Evolutionary conservation across 1,140 invertebrate genomes (phyloP).

Genomic region (Caenorhabditis brenneri): DNA sequence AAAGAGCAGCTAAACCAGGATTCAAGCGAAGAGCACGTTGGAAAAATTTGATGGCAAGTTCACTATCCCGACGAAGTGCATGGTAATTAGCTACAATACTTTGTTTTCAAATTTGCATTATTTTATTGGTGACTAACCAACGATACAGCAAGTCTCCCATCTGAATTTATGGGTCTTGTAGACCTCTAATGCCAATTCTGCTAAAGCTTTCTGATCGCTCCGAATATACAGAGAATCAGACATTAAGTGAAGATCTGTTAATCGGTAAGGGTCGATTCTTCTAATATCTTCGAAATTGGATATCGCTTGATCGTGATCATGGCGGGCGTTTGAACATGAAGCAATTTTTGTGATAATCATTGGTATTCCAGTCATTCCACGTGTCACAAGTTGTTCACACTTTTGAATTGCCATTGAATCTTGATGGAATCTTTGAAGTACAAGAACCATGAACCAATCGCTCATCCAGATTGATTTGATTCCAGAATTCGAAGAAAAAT

Average conservation of each 20-base stretch:
- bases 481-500: neutral
- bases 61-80: slow-evolving; percentile 91
- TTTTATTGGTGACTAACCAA: slow-evolving; percentile 78
- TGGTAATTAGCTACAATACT: slow-evolving; percentile 88
- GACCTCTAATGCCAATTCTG: slow-evolving; percentile 88
- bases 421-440: slow-evolving; percentile 43
- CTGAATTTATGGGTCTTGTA: slow-evolving; percentile 94
- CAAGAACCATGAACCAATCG: slow-evolving; percentile 46
- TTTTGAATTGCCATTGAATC: slow-evolving; percentile 38
- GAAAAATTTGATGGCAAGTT: slow-evolving; percentile 94
- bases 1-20: slow-evolving; percentile 89
- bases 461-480: slow-evolving; percentile 47
- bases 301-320: slow-evolving; percentile 62
- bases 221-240: slow-evolving; percentile 24
- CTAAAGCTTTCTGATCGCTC: slow-evolving; percentile 83
- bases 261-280: slow-evolving; percentile 63
- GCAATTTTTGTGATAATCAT: slow-evolving; percentile 46
- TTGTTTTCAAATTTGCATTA: neutral
- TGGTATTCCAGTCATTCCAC: slow-evolving; percentile 17
- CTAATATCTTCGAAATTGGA: slow-evolving; percentile 58
- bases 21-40: slow-evolving; percentile 91
- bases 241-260: slow-evolving; percentile 52
- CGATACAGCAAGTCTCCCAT: slow-evolving; percentile 95
- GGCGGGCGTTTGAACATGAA: neutral
- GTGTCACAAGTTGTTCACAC: slow-evolving; percentile 6